Base-by-base conservation (phyloP, 64 coral and sea anemone genomes). In the Montipora efflorescens region DNA sequence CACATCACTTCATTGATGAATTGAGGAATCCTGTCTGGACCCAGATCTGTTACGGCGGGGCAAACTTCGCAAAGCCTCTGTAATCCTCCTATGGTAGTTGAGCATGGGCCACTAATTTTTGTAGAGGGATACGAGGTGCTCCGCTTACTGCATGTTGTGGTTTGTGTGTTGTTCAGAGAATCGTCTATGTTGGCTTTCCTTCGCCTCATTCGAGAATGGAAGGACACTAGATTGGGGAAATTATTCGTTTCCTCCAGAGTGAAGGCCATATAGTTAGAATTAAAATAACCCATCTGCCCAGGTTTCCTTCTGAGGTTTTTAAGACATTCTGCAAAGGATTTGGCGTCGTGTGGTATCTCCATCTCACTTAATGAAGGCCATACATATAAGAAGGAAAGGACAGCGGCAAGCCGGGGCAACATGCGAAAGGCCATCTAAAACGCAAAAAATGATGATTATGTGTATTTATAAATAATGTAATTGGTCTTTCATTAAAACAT, bases 1-100 rank as follows among this genome's bases (percentile, higher is more conserved):
- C 89, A 91, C 48, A 91, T 36, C 13, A 91, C 62, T 80, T 91
- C 89, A 21, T 91, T 91, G 11, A 91, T 91, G 67, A 81, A 91
- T 5, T 67, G 89, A 1, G 89, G 89, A 16, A 81, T 44, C 25
- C 23, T 91, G 62, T 43, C 49, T 49, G 89, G 89, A 18, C 89
- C 89, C 15, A 91, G 22, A 51, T 91, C 89, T 15, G 89, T 91
- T 43, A 82, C 3, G 5, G 78, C 89, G 0, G 89, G 89, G 28
- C 89, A 91, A 50, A 55, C 47, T n/a, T 28, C 25, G 28, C 89
- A 91, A 4, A 81, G 89, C 18, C 77, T 79, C 5, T 70, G 15
- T 5, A 72, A n/a, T 1, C 70, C 79, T 45, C 48, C 89, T 57
- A 23, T 72, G 21, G 51, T 44, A 71, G 6, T 68, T 79, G 59